Evolutionary conservation across 2,888 invertebrate species (phyloP).

Genomic region (Panopea generosa): DNA sequence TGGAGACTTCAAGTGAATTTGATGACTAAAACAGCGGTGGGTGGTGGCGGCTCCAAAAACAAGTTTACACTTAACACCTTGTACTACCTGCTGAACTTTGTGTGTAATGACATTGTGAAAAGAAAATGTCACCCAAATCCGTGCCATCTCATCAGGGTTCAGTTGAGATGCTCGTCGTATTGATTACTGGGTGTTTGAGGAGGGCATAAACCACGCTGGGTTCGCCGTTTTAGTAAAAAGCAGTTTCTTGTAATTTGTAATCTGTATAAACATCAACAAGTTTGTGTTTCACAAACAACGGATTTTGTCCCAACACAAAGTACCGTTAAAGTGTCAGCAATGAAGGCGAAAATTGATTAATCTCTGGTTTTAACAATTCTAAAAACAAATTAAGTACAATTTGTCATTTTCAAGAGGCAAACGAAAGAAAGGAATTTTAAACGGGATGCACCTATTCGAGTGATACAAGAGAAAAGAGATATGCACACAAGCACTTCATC

Average conservation of each 20-base stretch:
- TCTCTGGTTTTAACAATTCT: slow-evolving; percentile 18
- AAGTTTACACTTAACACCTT: no score
- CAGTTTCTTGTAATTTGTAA: slow-evolving; percentile 20
- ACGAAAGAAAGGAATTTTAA: not conserved
- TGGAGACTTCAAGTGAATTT: no score
- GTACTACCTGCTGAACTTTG: no score
- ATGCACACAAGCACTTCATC: no score
- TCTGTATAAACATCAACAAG: not conserved
- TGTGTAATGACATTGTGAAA: no score
- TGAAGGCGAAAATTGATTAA: slow-evolving; percentile 13
- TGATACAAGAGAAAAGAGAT: no score
- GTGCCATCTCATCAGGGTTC: no score
- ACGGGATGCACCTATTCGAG: no score
- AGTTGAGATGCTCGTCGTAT: no score
- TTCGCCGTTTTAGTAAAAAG: slow-evolving; percentile 7
- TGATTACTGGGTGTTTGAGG: slow-evolving; percentile 13
- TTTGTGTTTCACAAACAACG: slow-evolving; percentile 10
- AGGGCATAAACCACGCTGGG: slow-evolving; percentile 16
- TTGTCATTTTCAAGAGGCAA: slow-evolving; percentile 13
- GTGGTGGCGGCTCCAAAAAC: no score
- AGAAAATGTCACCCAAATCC: no score
- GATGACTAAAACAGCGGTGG: no score
- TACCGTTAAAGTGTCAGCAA: slow-evolving; percentile 7
- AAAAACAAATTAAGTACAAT: slow-evolving; percentile 16
- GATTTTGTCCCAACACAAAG: slow-evolving; percentile 12